A percentile compares a stretch with the other conserved stretches of the same genome.
Conservation (phyloP, 2,888 invertebrate species). For the Mimumesa dahlbomi region DNA sequence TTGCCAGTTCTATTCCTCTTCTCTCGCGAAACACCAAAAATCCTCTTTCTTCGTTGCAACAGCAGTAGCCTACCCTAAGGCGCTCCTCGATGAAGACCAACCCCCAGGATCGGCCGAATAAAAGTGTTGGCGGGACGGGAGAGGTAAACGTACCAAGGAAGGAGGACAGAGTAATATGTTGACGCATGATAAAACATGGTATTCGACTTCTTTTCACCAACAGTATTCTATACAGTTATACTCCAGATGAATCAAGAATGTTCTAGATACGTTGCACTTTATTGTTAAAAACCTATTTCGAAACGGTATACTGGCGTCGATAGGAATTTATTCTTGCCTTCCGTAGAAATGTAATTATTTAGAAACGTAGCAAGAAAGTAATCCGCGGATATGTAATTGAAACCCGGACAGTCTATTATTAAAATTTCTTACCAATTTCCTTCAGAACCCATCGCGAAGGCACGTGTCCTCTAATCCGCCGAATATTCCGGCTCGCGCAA, state of each 20-base stretch:
- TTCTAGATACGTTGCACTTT: background rate
- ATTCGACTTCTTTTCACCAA: too few relatives aligned
- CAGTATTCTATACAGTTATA: too few relatives aligned
- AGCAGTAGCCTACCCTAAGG: constrained; percentile 58
- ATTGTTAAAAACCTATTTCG: too few relatives aligned
- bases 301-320: too few relatives aligned
- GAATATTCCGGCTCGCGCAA: constrained; percentile 46
- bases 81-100: constrained; percentile 51
- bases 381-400: too few relatives aligned
- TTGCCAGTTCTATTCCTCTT: constrained; percentile 34
- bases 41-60: constrained; percentile 60
- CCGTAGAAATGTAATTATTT: too few relatives aligned
- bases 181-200: constrained; percentile 23
- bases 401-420: constrained; percentile 23
- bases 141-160: constrained; percentile 36
- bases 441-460: constrained; percentile 12
- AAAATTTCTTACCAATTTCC: constrained; percentile 54
- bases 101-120: constrained; percentile 63
- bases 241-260: background rate
- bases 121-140: constrained; percentile 64
- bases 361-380: too few relatives aligned
- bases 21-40: constrained; percentile 60
- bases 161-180: constrained; percentile 65
- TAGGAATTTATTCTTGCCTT: too few relatives aligned
- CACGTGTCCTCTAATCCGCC: constrained; percentile 56